Evolutionary conservation across 2,113 vertebrate species (phyloP).

Genomic region (Salvelinus sp.): DNA sequence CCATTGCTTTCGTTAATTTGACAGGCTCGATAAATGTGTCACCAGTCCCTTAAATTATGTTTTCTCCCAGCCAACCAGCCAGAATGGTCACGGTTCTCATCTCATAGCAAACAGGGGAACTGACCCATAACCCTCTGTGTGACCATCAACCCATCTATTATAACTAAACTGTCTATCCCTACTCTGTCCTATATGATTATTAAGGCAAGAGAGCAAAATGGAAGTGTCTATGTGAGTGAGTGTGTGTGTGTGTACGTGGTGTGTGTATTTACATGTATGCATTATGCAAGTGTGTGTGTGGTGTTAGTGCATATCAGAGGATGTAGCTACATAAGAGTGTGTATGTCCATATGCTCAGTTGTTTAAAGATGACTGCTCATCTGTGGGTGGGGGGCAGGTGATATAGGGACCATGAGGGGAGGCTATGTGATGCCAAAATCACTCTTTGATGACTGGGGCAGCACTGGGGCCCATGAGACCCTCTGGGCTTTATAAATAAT

Average conservation of each 20-base stretch:
- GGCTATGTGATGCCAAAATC: slow-evolving; percentile 64
- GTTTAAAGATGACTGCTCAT: slow-evolving; percentile 55
- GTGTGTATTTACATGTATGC: too few relatives aligned
- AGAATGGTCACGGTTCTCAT: slow-evolving; percentile 85
- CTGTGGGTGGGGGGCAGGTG: slow-evolving; percentile 71
- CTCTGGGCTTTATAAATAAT: slow-evolving; percentile 68
- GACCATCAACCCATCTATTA: slow-evolving; percentile 49
- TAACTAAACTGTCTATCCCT: slow-evolving; percentile 5
- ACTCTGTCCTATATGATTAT: background rate
- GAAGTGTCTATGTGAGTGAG: background rate
- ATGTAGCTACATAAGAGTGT: slow-evolving; percentile 31
- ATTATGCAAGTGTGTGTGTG: slow-evolving; percentile 2
- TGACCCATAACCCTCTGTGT: slow-evolving; percentile 55
- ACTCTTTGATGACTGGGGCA: slow-evolving; percentile 72
- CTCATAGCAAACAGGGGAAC: slow-evolving; percentile 54
- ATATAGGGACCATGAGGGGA: slow-evolving; percentile 9
- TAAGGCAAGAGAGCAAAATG: background rate
- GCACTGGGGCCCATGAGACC: slow-evolving; percentile 54
- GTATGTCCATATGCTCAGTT: slow-evolving; percentile 61
- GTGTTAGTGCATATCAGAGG: slow-evolving; percentile 1
- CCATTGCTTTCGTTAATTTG: slow-evolving; percentile 73
- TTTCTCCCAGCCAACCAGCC: slow-evolving; percentile 86
- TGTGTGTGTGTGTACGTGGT: too few relatives aligned
- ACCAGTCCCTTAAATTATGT: slow-evolving; percentile 79
- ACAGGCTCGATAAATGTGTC: slow-evolving; percentile 73